These are phyloP conservation scores for Dasyprocta punctata DNA, from an alignment of 2,113 vertebrate species.

Conservation along the genomic window DNA sequence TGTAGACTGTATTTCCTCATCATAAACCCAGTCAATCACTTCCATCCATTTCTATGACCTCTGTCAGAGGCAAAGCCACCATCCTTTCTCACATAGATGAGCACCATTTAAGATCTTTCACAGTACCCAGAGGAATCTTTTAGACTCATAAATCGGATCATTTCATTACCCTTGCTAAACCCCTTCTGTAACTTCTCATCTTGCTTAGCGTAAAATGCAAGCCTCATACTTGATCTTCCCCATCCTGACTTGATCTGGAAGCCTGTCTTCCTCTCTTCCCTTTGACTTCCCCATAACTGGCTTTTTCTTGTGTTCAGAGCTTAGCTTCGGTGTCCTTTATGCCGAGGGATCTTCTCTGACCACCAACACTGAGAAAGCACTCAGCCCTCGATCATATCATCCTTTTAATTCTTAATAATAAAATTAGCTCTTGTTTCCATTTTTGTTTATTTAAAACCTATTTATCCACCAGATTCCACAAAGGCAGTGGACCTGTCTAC, in stretches of 20 bases:
- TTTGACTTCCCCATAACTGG: background rate
- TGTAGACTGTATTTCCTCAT: background rate
- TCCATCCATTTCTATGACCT: background rate
- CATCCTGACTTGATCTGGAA: background rate
- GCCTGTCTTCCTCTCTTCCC: background rate
- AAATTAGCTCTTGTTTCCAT: background rate
- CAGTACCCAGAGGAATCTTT: background rate
- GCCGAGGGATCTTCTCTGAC: background rate
- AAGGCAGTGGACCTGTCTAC: background rate
- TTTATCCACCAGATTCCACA: background rate
- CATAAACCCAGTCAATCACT: background rate
- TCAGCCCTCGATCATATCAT: background rate
- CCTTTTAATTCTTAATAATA: background rate
- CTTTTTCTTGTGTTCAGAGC: background rate
- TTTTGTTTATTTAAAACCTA: background rate
- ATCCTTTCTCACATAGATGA: background rate
- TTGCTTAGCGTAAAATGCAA: background rate
- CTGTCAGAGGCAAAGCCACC: background rate
- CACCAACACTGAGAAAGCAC: background rate
- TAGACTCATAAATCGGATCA: background rate
- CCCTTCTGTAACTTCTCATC: background rate
- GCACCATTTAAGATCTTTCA: background rate
- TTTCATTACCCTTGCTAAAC: background rate
- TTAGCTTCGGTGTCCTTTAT: background rate
- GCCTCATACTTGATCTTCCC: background rate